A percentile compares a stretch with the other conserved stretches of the same genome.
Conservation (phyloP, 2,113 vertebrate species). For the Eulemur macaco region DNA sequence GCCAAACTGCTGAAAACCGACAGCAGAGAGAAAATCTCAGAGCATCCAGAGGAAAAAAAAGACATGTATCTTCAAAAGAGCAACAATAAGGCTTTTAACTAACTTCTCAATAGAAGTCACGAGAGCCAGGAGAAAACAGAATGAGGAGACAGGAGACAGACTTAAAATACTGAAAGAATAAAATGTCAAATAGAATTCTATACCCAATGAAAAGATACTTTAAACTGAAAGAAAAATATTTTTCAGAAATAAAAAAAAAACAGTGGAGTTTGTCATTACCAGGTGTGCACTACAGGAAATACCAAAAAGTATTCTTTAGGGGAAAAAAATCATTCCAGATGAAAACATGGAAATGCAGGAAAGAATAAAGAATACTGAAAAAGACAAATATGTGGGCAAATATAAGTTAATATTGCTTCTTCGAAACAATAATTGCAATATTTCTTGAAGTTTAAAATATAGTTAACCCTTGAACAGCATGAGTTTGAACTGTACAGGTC, state of each 20-base stretch:
- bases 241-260: slow-evolving; percentile 13
- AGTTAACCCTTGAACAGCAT: neutral
- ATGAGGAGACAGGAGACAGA: neutral
- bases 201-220: neutral
- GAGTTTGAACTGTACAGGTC: neutral
- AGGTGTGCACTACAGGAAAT: neutral
- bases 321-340: neutral
- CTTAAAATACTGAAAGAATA: neutral
- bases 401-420: slow-evolving; percentile 2
- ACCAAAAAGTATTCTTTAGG: neutral
- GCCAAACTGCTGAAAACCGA: slow-evolving; percentile 3
- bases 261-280: neutral
- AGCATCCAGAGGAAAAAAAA: neutral
- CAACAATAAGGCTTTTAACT: neutral
- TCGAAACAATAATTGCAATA: neutral
- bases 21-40: neutral
- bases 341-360: neutral
- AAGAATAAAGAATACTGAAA: slow-evolving; percentile 1
- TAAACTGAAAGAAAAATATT: slow-evolving; percentile 7
- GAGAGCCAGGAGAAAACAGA: neutral
- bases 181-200: neutral
- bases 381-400: neutral
- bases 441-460: slow-evolving; percentile 8
- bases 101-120: neutral
- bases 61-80: neutral